phyloP scores from a whole-genome alignment of 2,113 vertebrate genomes.

The Oxyura jamaicensis region DNA sequence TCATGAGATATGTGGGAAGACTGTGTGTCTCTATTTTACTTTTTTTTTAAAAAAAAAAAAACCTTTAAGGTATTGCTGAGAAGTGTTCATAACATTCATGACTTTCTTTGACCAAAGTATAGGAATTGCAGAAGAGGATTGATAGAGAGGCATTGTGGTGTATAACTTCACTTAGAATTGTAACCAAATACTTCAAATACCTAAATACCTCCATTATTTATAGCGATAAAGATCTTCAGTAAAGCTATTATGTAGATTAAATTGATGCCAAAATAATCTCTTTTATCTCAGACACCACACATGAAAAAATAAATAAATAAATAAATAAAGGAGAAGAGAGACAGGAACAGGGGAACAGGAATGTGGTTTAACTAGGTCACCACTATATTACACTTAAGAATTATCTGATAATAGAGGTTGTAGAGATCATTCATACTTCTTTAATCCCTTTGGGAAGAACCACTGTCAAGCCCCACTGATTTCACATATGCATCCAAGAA shows the following conservation, averaged over 20 bases:
- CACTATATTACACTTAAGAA: conserved; percentile 47
- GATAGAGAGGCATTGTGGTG: background rate
- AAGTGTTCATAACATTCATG: conserved; percentile 40
- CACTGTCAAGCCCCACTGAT: background rate
- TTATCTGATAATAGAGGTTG: conserved; percentile 37
- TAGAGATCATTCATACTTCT: conserved; percentile 39
- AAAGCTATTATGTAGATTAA: conserved; percentile 64
- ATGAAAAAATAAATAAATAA: too few species aligned
- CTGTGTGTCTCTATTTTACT: background rate
- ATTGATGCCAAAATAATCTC: conserved; percentile 66
- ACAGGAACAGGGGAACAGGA: background rate
- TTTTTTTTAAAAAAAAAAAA: background rate
- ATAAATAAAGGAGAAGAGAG: background rate
- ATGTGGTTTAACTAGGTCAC: conserved; percentile 61
- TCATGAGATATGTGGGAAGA: background rate
- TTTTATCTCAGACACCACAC: conserved; percentile 50
- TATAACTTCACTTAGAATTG: conserved; percentile 36
- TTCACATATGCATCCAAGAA: background rate
- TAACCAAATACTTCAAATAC: conserved; percentile 60
- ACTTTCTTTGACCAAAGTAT: conserved; percentile 2
- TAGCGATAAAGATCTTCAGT: conserved; percentile 65
- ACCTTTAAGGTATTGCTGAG: conserved; percentile 19
- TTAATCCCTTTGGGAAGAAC: conserved; percentile 1
- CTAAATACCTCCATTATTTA: conserved; percentile 66
- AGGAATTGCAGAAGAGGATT: background rate